These are phyloP conservation scores for Harlomillsia oculata DNA, from an alignment of 1,140 invertebrate species.

Conservation along the genomic window DNA sequence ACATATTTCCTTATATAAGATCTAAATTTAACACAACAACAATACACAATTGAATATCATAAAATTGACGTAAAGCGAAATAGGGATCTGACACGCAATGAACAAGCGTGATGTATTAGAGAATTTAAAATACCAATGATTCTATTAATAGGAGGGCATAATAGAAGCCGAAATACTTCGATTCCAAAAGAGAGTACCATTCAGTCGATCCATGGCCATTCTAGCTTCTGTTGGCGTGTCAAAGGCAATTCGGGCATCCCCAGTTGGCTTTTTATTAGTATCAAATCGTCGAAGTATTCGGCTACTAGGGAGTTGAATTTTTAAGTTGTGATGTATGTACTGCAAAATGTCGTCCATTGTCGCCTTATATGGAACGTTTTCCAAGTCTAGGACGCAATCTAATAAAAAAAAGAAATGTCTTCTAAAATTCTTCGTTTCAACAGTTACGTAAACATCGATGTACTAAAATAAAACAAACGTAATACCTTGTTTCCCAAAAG, in stretches of 20 bases:
- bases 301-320: constrained; percentile 53
- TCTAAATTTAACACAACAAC: no score
- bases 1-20: no score
- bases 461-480: background rate
- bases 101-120: no score
- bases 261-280: constrained; percentile 71
- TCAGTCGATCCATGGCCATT: constrained; percentile 16
- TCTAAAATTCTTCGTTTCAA: background rate
- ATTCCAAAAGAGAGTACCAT: constrained; percentile 25
- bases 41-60: no score
- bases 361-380: constrained; percentile 78
- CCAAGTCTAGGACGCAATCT: constrained; percentile 68
- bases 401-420: constrained; percentile 34
- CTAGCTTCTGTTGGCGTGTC: constrained; percentile 44
- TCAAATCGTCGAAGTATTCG: constrained; percentile 73
- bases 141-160: no score
- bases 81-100: no score
- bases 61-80: no score
- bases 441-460: background rate
- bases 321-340: constrained; percentile 58
- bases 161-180: no score
- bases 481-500: constrained; percentile 9
- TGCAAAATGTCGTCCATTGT: constrained; percentile 74
- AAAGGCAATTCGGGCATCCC: constrained; percentile 79
- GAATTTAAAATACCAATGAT: no score